A percentile compares a stretch with the other conserved stretches of the same genome.
Conservation (phyloP, 2,888 invertebrate species). For the Erpobdella octoculata region DNA sequence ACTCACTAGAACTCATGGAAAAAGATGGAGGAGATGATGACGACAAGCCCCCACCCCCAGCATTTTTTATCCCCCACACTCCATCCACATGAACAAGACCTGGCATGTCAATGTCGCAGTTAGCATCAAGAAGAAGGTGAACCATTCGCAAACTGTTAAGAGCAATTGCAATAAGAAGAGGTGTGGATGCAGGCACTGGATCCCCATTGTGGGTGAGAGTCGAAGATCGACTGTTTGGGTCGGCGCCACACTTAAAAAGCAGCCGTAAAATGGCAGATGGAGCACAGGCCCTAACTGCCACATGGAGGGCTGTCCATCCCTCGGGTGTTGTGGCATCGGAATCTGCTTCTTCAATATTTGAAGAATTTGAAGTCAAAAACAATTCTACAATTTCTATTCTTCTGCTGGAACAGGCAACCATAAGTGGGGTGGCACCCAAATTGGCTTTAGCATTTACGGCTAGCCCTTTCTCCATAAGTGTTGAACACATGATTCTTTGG, state of each 20-base stretch:
- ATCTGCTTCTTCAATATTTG: conserved; percentile 17
- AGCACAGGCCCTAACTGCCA: conserved; percentile 37
- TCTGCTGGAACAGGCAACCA: conserved; percentile 39
- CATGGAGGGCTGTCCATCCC: conserved; percentile 40
- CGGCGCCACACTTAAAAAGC: conserved; percentile 33
- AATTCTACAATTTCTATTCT: conserved; percentile 28
- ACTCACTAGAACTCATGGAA: conserved; percentile 33
- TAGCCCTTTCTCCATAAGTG: conserved; percentile 32
- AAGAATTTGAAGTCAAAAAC: background rate
- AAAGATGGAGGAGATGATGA: conserved; percentile 23
- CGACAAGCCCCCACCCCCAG: conserved; percentile 14
- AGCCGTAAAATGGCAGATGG: conserved; percentile 31
- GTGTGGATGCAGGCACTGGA: conserved; percentile 37
- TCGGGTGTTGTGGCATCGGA: conserved; percentile 38
- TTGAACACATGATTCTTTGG: conserved; percentile 27
- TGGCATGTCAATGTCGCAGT: conserved; percentile 34
- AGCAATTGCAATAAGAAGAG: conserved; percentile 38
- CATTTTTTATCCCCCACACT: background rate
- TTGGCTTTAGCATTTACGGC: conserved; percentile 34
- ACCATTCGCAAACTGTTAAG: conserved; percentile 34
- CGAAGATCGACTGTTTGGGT: conserved; percentile 34
- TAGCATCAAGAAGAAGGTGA: conserved; percentile 6
- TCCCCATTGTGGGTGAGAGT: conserved; percentile 37
- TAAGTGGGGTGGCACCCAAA: conserved; percentile 39
- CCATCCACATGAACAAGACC: conserved; percentile 21